phyloP scores from a whole-genome alignment of 2,888 invertebrate species.

The Drosophila neutralis region DNA sequence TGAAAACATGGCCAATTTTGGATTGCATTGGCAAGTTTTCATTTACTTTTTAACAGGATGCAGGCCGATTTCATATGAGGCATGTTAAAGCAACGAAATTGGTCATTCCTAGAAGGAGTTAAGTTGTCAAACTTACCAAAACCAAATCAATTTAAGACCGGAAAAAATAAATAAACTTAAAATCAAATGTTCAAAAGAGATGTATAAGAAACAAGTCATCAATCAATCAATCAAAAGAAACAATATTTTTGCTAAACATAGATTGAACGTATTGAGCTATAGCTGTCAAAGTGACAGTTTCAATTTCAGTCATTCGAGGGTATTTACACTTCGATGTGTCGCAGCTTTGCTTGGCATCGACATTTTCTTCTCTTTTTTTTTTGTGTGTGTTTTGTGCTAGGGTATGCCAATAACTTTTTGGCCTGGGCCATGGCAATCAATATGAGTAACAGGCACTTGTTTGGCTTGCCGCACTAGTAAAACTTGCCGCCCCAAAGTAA shows the following conservation, averaged over 20 bases:
- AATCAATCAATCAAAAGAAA: neutral
- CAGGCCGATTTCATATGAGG: neutral
- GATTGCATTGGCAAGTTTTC: constrained; percentile 35
- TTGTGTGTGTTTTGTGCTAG: constrained; percentile 6
- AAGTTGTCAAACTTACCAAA: neutral
- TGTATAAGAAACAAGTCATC: neutral
- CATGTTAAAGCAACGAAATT: neutral
- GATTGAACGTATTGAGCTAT: neutral
- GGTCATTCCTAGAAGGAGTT: neutral
- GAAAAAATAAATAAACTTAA: neutral
- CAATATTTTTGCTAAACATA: neutral
- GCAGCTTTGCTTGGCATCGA: neutral
- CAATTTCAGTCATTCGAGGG: neutral
- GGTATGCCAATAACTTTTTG: constrained; percentile 41
- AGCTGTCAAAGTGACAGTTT: neutral
- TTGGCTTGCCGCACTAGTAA: constrained; percentile 64
- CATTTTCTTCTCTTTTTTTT: neutral
- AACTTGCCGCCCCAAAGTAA: constrained; percentile 69
- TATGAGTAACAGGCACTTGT: constrained; percentile 67
- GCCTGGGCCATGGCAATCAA: constrained; percentile 63
- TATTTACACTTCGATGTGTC: constrained; percentile 6
- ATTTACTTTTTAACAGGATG: constrained; percentile 12
- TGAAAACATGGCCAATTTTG: constrained; percentile 68
- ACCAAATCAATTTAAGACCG: too few species aligned
- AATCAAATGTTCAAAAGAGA: neutral